Conservation (phyloP, 2,113 vertebrate species). For the Urocitellus parryii region DNA sequence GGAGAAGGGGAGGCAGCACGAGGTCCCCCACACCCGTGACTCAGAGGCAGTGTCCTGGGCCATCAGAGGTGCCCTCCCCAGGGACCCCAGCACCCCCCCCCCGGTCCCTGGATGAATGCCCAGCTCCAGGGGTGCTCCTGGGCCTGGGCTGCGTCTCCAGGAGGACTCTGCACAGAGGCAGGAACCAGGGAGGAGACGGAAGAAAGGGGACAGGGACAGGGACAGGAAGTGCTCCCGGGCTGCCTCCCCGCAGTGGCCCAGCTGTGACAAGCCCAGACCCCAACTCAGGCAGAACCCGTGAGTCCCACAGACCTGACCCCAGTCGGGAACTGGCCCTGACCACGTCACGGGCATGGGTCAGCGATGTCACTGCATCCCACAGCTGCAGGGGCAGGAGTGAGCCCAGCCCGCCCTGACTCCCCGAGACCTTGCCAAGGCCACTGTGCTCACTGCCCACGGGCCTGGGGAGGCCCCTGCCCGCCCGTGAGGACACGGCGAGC, state of each 20-base stretch:
- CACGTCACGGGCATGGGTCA: not conserved
- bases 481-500: accelerated
- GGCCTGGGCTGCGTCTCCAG: accelerated
- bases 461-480: not conserved
- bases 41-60: not conserved
- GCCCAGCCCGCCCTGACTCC: not conserved
- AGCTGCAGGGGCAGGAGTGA: not conserved
- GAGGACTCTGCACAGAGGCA: not conserved
- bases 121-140: not conserved
- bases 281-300: not conserved
- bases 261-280: accelerated
- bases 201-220: not conserved
- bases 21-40: too few species aligned
- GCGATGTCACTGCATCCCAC: not conserved
- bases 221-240: too few species aligned
- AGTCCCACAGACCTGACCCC: not conserved
- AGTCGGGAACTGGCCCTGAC: not conserved
- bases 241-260: not conserved
- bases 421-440: not conserved
- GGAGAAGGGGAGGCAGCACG: too few species aligned
- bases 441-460: not conserved
- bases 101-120: not conserved
- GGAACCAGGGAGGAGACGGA: not conserved
- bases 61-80: not conserved
- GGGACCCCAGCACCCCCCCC: not conserved